Conservation (phyloP, 2,888 invertebrate genomes). For the Amphimallon solstitiale region DNA sequence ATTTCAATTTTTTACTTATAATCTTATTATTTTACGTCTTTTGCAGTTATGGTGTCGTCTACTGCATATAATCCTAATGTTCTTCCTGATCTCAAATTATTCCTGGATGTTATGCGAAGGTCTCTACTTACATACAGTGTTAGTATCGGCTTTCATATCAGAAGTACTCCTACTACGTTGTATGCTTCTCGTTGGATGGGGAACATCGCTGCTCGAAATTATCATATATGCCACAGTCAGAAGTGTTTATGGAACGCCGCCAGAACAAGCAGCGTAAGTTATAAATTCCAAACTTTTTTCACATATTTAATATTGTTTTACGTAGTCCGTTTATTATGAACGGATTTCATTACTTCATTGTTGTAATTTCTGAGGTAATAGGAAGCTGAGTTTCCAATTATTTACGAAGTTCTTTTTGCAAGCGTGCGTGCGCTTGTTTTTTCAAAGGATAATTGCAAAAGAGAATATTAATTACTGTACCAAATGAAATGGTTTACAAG, state of each 20-base stretch:
- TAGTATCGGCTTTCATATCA: constrained; percentile 90
- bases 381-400: no score
- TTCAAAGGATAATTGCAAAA: no score
- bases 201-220: constrained; percentile 75
- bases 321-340: no score
- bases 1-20: no score
- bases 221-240: constrained; percentile 75
- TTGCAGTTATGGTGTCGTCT: constrained; percentile 81
- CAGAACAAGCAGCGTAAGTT: constrained; percentile 71
- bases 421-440: no score
- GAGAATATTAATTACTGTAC: no score
- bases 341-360: no score
- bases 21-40: no score
- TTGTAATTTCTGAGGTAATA: no score
- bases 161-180: constrained; percentile 86
- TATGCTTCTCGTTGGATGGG: constrained; percentile 88
- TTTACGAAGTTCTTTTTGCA: no score
- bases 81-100: constrained; percentile 91
- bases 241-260: constrained; percentile 64
- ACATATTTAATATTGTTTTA: no score
- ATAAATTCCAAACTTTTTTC: neutral
- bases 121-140: constrained; percentile 91
- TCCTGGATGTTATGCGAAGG: constrained; percentile 98
- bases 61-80: constrained; percentile 85
- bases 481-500: no score